Evolutionary conservation across 2,113 vertebrate species (phyloP), one percentile per base, ranked within the genome.

Genomic region (Tetrao urogallus): DNA sequence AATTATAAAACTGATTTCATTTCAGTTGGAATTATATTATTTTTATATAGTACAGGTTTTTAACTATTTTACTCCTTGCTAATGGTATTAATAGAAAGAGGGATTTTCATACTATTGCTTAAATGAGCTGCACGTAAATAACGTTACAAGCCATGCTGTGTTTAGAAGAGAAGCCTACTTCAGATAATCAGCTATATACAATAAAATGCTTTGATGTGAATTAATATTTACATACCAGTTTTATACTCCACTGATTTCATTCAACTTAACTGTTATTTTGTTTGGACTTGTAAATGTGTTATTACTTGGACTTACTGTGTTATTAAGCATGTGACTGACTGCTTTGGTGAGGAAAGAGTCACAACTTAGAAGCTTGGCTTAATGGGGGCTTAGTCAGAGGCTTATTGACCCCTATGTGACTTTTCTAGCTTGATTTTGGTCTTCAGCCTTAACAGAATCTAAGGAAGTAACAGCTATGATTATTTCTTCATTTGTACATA

Each of bases 21-120:
- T 97, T 96, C 36, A 93, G 56, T 88, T 67, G 87, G 18, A 70
- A 86, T 89, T 80, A n/a, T 69, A 78, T 93, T n/a, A 12, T 84
- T 67, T 90, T 94, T 82, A 64, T 82, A 84, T 71, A 88, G 85
- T 60, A 27, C 2, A 61, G 43, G 11, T 54, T 83, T 82, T 40
- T 36, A 89, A 75, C 82, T 96, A 63, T 93, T 94, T 92, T 56
- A 58, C 50, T 90, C 38, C 54, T 67, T 92, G 36, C 19, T 92
- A 79, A 20, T 74, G 36, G 17, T 72, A 47, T 34, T 77, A 52
- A 66, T 64, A 84, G 67, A 82, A 77, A 43, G 16, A 11, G 11
- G 50, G 0, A 13, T 56, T 89, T 77, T 92, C 13, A 1, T 57
- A 75, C 63, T 73, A 25, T 30, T 82, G 27, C n/a, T 81, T 66